Percentiles rank a stretch among this genome's conserved stretches.
These are phyloP conservation scores for Corythoichthys haematopterus DNA, from an alignment of 2,113 vertebrate species.

Conservation along the genomic window DNA sequence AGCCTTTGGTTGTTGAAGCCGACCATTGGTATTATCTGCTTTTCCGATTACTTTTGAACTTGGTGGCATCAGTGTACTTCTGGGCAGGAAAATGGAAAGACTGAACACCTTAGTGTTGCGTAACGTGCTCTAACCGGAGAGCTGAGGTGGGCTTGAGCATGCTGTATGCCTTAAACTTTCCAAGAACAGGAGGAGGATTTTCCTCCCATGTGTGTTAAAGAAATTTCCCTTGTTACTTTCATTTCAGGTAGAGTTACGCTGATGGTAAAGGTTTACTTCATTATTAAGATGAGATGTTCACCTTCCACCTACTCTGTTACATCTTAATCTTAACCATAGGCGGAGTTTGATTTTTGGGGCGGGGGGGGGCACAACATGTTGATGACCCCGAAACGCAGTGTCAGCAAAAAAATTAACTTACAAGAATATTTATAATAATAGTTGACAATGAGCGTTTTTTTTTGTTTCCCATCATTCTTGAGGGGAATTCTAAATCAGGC, in stretches of 20 bases:
- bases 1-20: constrained; percentile 16
- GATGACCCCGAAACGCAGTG: too few relatives aligned
- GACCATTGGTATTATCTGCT: constrained; percentile 42
- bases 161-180: constrained; percentile 64
- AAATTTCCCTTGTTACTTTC: constrained; percentile 23
- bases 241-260: neutral
- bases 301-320: neutral
- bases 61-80: constrained; percentile 51
- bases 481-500: too few relatives aligned
- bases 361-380: too few relatives aligned
- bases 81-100: constrained; percentile 62
- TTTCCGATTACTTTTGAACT: constrained; percentile 58
- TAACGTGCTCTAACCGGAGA: constrained; percentile 45
- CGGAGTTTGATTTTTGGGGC: too few relatives aligned
- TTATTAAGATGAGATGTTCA: neutral
- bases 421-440: too few relatives aligned
- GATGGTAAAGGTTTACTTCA: neutral
- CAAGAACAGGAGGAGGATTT: constrained; percentile 52
- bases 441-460: too few relatives aligned
- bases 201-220: constrained; percentile 32
- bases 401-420: too few relatives aligned
- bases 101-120: constrained; percentile 62
- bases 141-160: constrained; percentile 60
- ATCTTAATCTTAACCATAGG: too few relatives aligned
- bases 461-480: too few relatives aligned